Evolutionary conservation across 2,888 invertebrate species (phyloP), one percentile per base, ranked within the genome.

Genomic region (Odontocerum albicorne): DNA sequence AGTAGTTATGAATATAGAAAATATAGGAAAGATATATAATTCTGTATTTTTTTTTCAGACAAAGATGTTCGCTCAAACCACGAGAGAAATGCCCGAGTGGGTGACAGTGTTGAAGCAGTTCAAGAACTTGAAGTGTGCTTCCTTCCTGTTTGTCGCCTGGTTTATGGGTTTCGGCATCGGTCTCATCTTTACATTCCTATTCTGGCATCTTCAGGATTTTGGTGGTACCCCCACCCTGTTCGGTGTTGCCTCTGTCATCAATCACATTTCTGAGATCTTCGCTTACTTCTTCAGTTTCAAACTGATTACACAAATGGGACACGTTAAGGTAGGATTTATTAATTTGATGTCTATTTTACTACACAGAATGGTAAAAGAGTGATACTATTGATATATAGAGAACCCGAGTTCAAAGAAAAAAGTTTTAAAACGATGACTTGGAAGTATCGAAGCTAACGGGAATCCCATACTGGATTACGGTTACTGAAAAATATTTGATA

Each of bases 131-230:
- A 93, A 94, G 70, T 94, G 95, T 62, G 90, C 89, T 10, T 91
- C 93, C 1, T 94, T 97, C 71, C 82, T 98, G 43, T 92, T 96
- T 70, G 94, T 97, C 22, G 93, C 96, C 43, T 97, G 97, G 95
- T 96, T 94, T 74, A 97, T 99, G 96, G 99, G 99, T 50, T 95
- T 97, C 69, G 99, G 99, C 49, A 96, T 98, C 66, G 99, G 98
- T 1, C 81, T 99, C 64, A 97, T 98, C 65, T 99, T 99, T 76
- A 96, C 97, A 2, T 99, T 99, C 75, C 86, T 99, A 53, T 99
- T 97, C 78, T 99, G 98, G 99, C 97, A 98, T 74, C 82, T 99
- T 42, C 86, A 94, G 80, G 95, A 95, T 70, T 91, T 94, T 68
- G 96, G 94, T 10, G 99, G 99, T 8, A 89, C 95, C 0, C 98